Evolutionary conservation across 2,797 vertebrate genomes (phyloP).

Genomic region (Syndactyla subalaris): DNA sequence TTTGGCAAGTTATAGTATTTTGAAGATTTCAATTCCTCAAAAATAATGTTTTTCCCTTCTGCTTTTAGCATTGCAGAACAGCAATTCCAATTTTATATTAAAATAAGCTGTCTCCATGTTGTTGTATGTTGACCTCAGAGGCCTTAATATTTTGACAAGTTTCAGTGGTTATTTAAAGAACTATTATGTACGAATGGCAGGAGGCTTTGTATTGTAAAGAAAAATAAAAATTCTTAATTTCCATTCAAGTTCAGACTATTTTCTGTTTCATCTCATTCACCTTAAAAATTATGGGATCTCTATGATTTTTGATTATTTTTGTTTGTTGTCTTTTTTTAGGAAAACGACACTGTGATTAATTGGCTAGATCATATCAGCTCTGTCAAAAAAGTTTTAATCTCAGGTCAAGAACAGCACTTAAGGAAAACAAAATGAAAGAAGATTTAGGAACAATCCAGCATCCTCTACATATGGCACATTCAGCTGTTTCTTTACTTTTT

Average conservation of each 20-base stretch:
- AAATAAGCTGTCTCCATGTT: neutral
- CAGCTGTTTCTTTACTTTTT: neutral
- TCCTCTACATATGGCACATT: neutral
- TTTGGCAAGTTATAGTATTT: neutral
- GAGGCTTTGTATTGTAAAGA: neutral
- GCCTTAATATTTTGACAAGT: neutral
- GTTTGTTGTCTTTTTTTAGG: neutral
- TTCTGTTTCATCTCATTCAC: neutral
- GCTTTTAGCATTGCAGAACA: neutral
- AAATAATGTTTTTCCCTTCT: neutral
- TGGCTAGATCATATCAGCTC: neutral
- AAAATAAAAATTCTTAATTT: neutral
- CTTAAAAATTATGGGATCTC: neutral
- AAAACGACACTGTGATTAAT: neutral
- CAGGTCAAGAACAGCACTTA: neutral
- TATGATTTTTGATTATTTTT: neutral
- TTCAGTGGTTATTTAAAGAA: neutral
- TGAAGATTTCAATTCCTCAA: neutral
- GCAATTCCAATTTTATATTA: neutral
- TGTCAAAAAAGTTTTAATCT: neutral
- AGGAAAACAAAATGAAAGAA: neutral
- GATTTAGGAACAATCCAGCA: neutral
- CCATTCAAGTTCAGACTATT: neutral
- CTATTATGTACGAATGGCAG: neutral
- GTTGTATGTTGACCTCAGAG: neutral